phyloP scores from a whole-genome alignment of 2,797 vertebrate species.

The Melanotaenia maccullochi region DNA sequence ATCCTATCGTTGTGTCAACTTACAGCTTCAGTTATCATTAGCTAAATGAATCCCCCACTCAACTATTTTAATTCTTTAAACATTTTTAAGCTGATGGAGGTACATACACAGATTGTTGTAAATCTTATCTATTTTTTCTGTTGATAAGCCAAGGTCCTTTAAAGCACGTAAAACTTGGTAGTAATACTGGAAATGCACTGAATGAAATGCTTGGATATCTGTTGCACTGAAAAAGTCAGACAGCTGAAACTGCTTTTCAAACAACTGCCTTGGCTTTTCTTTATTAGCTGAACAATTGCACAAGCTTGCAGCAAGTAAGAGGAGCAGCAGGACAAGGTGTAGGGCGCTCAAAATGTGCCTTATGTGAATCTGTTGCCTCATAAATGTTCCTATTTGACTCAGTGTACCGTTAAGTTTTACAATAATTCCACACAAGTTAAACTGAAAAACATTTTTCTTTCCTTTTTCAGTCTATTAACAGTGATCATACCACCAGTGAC shows the following conservation, averaged over 20 bases:
- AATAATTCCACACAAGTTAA: not conserved
- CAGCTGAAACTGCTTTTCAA: not conserved
- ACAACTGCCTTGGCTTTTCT: not conserved
- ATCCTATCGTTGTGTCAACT: not conserved
- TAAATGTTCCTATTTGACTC: not conserved
- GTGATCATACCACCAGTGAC: no score
- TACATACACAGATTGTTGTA: no score
- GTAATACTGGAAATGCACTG: not conserved
- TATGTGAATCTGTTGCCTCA: not conserved
- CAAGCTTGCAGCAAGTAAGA: slow-evolving; percentile 1
- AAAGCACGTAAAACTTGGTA: not conserved
- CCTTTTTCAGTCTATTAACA: not conserved
- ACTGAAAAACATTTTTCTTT: not conserved
- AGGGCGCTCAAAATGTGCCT: not conserved
- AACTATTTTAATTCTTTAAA: no score
- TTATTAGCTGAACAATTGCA: not conserved
- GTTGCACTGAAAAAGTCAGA: not conserved
- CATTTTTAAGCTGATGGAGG: not conserved
- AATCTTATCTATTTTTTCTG: no score
- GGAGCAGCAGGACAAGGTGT: slow-evolving; percentile 1
- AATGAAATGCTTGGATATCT: not conserved
- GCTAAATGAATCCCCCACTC: no score
- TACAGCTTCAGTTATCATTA: not conserved
- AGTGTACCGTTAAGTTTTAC: not conserved
- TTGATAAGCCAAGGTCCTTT: not conserved